Percentiles rank a stretch among this genome's conserved stretches.
Conservation (phyloP, 37 sponge, comb jelly and placozoan genomes). For the Halisarca cf. caerulea region DNA sequence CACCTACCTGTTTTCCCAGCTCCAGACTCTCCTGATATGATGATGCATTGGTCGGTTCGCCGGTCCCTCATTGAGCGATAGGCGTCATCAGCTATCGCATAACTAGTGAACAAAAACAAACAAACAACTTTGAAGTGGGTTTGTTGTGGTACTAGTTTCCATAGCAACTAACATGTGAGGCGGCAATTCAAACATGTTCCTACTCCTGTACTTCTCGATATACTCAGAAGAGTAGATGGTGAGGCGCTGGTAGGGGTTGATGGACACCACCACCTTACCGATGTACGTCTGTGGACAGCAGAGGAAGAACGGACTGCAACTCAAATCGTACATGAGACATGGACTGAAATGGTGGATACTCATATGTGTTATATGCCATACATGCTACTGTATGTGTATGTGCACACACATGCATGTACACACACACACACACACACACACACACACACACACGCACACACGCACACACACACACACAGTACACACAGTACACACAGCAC, state of each 20-base stretch:
- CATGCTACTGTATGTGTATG: no score
- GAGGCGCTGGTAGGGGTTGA: slow-evolving; percentile 77
- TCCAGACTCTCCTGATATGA: slow-evolving; percentile 91
- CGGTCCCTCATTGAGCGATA: slow-evolving; percentile 82
- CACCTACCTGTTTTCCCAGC: slow-evolving; percentile 83
- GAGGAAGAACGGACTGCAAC: not conserved
- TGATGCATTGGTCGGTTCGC: slow-evolving; percentile 79
- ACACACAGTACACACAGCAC: no score
- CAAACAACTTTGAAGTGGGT: not conserved
- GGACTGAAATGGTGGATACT: no score
- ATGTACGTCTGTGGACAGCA: slow-evolving; percentile 79
- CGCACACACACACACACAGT: slow-evolving; percentile 12
- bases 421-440: not conserved
- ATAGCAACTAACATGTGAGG: slow-evolving; percentile 81
- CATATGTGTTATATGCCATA: no score
- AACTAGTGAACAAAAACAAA: slow-evolving; percentile 41
- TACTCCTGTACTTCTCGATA: slow-evolving; percentile 67
- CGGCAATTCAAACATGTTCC: slow-evolving; percentile 75
- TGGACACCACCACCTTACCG: slow-evolving; percentile 82
- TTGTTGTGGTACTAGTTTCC: not conserved
- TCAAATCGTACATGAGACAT: no score
- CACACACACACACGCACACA: slow-evolving; percentile 11
- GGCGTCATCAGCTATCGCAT: slow-evolving; percentile 77
- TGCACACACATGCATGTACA: no score
- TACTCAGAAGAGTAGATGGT: slow-evolving; percentile 63